Conservation (phyloP, 2,113 vertebrate species). For the Megaceryle maxima region DNA sequence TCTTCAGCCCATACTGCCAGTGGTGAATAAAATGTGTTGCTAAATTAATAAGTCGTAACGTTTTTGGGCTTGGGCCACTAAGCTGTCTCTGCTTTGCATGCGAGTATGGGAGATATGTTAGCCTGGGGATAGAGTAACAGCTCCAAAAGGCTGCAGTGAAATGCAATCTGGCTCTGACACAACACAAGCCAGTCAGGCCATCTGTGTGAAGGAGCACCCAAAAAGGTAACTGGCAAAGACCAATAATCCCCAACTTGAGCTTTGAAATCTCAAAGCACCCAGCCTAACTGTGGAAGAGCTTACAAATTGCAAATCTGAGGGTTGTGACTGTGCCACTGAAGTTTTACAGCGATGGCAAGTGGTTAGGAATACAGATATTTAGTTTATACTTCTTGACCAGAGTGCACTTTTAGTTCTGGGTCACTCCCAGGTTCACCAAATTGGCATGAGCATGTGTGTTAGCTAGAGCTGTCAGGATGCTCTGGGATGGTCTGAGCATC, state of each 20-base stretch:
- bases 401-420: not conserved
- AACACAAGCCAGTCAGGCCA: not conserved
- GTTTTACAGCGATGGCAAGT: not conserved
- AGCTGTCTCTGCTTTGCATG: not conserved
- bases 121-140: slow-evolving; percentile 31
- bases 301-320: not conserved
- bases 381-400: not conserved
- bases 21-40: not conserved
- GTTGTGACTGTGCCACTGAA: not conserved
- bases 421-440: not conserved
- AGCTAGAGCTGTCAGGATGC: not conserved
- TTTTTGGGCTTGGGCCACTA: not conserved
- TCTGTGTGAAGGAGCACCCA: not conserved
- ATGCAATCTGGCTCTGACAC: not conserved
- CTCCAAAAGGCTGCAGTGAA: slow-evolving; percentile 14
- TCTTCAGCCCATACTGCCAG: not conserved
- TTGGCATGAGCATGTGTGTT: fast-evolving
- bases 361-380: not conserved
- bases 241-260: not conserved
- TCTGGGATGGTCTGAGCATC: fast-evolving
- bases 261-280: not conserved
- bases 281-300: not conserved
- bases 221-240: not conserved
- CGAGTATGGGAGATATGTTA: not conserved
- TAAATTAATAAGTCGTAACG: not conserved